phyloP scores from a whole-genome alignment of 2,113 vertebrate genomes.

The Onychostoma macrolepis region DNA sequence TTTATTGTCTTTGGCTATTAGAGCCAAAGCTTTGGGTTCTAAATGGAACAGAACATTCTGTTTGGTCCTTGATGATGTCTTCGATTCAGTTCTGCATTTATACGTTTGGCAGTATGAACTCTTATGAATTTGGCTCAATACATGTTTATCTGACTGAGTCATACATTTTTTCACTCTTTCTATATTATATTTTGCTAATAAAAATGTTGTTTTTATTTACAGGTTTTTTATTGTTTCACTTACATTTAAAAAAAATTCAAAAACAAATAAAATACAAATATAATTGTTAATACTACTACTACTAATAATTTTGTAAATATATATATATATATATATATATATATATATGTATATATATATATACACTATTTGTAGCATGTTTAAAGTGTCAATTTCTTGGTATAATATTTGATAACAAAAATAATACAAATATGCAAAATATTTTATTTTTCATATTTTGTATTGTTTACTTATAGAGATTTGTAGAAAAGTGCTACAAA shows the following conservation, averaged over 20 bases:
- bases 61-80: background rate
- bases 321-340: too few relatives aligned
- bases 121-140: background rate
- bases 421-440: too few relatives aligned
- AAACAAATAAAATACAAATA: background rate
- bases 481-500: too few relatives aligned
- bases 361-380: background rate
- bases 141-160: background rate
- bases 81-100: background rate
- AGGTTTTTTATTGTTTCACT: background rate
- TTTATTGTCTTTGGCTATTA: background rate
- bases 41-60: background rate
- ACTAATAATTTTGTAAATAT: too few relatives aligned
- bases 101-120: background rate
- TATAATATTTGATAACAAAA: too few relatives aligned
- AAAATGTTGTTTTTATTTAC: background rate
- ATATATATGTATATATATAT: background rate
- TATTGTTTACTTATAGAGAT: background rate
- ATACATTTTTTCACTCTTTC: background rate
- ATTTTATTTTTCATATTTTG: background rate
- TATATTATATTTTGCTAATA: background rate
- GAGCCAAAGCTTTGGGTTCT: conserved; percentile 8
- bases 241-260: too few relatives aligned
- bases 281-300: too few relatives aligned
- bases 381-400: background rate